Base-by-base conservation (phyloP, 2,797 vertebrate species). In the Tokudaia muenninki region DNA sequence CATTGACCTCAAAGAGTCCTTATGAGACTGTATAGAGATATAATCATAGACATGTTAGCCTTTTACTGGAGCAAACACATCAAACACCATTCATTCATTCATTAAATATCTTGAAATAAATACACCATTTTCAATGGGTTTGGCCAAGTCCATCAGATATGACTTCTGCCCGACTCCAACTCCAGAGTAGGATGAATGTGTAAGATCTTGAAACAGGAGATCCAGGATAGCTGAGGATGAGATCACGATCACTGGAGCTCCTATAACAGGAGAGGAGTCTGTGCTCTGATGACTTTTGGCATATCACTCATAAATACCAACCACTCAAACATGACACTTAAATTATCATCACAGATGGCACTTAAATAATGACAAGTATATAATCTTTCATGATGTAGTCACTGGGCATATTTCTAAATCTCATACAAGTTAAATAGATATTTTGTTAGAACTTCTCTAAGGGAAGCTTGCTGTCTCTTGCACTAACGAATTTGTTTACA, bases 61-160 rank as follows among this genome's bases (percentile, higher is more conserved):
- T 37, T 84, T 6, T 61, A 37, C 6, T 41, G 5, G 16, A 21
- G 1, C 13, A 75, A 47, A 57, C 5, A 74, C 90, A 82, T 82
- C 47, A 87, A 91, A 77, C 14, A 17, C 6, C 14, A 67, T 44
- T 79, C 14, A 63, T 63, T 82, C 8, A 83, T 87, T 92, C 82
- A 77, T 31, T 88, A 34, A 44, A 3, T 94, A 6, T 21, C 75
- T 93, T 96, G 50, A 90, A 94, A 78, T 65, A 57, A 89, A 44
- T 81, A 74, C 44, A 80, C 90, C 72, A 61, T 93, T 92, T 81
- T 90, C 78, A 72, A 63, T 75, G 31, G 67, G 47, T n/a, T 93
- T 47, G 61, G 6, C 6, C 50, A 31, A 52, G 26, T 26, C 12
- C 21, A 10, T 7, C 26, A 86, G 16, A 72, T 26, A 63, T 14